A percentile compares a stretch with the other conserved stretches of the same genome.
These are phyloP conservation scores for Grammomys dolichurus DNA, from an alignment of 2,113 vertebrate genomes.

Conservation along the genomic window DNA sequence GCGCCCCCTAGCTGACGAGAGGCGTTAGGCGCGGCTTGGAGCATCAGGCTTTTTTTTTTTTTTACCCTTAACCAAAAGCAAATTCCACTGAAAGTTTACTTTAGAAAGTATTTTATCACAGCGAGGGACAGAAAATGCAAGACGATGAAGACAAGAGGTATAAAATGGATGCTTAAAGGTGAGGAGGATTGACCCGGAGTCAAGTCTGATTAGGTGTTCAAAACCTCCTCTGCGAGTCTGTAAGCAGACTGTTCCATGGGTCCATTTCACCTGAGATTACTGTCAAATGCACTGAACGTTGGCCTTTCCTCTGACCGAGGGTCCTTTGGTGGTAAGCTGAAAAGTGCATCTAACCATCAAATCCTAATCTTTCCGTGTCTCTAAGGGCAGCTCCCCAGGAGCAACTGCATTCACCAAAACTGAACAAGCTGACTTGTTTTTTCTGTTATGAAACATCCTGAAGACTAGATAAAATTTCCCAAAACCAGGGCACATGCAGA, in stretches of 20 bases:
- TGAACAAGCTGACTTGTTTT: constrained; percentile 73
- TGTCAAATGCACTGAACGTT: constrained; percentile 54
- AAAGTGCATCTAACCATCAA: constrained; percentile 23
- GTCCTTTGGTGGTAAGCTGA: neutral
- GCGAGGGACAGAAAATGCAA: constrained; percentile 68
- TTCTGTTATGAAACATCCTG: constrained; percentile 42
- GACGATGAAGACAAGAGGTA: constrained; percentile 71
- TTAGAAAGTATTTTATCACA: constrained; percentile 84
- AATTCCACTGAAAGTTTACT: constrained; percentile 87
- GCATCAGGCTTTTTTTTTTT: constrained; percentile 39
- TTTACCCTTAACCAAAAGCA: constrained; percentile 70
- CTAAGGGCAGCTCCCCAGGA: constrained; percentile 73
- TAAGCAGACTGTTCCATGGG: constrained; percentile 37
- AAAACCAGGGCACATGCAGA: neutral
- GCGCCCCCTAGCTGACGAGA: constrained; percentile 89
- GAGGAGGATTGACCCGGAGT: neutral
- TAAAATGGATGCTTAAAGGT: neutral
- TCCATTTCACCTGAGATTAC: constrained; percentile 69
- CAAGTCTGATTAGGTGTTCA: constrained; percentile 33
- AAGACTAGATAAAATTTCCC: constrained; percentile 50
- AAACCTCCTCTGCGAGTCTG: constrained; percentile 34
- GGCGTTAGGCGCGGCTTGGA: constrained; percentile 68
- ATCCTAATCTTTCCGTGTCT: constrained; percentile 53
- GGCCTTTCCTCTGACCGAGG: constrained; percentile 50
- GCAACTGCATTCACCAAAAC: constrained; percentile 61